phyloP scores from a whole-genome alignment of 2,797 vertebrate species.

The Dendrocincla tyrannina region DNA sequence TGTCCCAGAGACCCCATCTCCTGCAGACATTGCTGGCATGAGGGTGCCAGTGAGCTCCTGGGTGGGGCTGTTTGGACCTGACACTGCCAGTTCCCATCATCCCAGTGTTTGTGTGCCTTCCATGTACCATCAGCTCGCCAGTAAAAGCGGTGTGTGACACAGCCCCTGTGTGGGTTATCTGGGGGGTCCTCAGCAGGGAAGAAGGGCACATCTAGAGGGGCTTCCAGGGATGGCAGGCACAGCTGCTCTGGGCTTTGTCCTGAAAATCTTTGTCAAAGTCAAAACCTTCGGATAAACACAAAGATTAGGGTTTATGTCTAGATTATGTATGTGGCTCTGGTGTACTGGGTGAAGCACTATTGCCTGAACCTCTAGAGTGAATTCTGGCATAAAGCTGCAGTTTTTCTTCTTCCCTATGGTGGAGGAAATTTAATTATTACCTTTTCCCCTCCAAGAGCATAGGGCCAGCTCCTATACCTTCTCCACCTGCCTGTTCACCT shows the following conservation, averaged over 20 bases:
- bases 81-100: not conserved
- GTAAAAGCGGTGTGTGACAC: slow-evolving; percentile 25
- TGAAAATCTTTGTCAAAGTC: not conserved
- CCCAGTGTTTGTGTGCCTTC: not conserved
- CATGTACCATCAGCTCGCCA: not conserved
- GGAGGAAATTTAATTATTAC: not conserved
- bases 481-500: not conserved
- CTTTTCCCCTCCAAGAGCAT: fast-evolving
- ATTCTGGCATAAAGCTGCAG: not conserved
- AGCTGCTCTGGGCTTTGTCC: not conserved
- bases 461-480: not conserved
- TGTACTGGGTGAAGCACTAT: not conserved
- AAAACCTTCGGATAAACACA: not conserved
- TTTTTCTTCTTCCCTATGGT: not conserved
- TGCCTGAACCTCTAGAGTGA: not conserved
- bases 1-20: not conserved
- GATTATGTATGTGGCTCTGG: not conserved
- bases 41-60: not conserved
- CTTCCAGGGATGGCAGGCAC: not conserved
- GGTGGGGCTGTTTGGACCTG: not conserved
- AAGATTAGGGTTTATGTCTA: not conserved
- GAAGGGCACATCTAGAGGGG: not conserved
- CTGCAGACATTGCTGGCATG: fast-evolving
- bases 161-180: not conserved
- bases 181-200: not conserved